phyloP scores from a whole-genome alignment of 2,888 invertebrate species.

The Hoplodrina ambigua region DNA sequence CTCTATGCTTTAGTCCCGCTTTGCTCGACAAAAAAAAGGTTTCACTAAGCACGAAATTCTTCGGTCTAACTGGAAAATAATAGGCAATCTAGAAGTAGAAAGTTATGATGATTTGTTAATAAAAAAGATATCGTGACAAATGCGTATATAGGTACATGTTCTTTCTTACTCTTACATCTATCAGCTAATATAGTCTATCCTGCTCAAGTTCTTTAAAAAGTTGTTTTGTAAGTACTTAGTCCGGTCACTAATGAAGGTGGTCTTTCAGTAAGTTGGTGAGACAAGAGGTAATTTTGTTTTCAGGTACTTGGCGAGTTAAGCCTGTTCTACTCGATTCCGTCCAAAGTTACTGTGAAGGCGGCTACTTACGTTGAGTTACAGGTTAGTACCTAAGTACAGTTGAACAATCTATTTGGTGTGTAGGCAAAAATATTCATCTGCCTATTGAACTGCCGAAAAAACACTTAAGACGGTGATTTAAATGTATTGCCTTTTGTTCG shows the following conservation, averaged over 20 bases:
- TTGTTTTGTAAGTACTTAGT: conserved; percentile 26
- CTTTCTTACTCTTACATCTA: not conserved
- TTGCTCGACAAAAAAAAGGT: no score
- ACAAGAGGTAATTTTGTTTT: conserved; percentile 56
- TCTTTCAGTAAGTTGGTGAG: conserved; percentile 14
- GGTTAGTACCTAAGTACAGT: conserved; percentile 56
- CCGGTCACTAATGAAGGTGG: conserved; percentile 36
- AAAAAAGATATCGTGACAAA: no score
- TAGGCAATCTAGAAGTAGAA: no score
- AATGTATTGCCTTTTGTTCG: no score
- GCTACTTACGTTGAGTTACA: conserved; percentile 88
- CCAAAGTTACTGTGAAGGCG: conserved; percentile 87
- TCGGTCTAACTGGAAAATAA: no score
- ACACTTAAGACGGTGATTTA: no score
- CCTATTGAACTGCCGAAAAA: no score
- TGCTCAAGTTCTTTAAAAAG: conserved; percentile 19
- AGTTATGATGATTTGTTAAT: no score
- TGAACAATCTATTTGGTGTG: not conserved
- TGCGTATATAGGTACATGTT: not conserved
- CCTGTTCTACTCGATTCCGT: conserved; percentile 85
- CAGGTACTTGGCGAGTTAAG: conserved; percentile 86
- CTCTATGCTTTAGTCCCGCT: no score
- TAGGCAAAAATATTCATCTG: no score
- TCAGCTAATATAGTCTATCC: not conserved
- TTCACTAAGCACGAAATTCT: no score